phyloP scores from a whole-genome alignment of 2,113 vertebrate species.

The Corythaixoides concolor region DNA sequence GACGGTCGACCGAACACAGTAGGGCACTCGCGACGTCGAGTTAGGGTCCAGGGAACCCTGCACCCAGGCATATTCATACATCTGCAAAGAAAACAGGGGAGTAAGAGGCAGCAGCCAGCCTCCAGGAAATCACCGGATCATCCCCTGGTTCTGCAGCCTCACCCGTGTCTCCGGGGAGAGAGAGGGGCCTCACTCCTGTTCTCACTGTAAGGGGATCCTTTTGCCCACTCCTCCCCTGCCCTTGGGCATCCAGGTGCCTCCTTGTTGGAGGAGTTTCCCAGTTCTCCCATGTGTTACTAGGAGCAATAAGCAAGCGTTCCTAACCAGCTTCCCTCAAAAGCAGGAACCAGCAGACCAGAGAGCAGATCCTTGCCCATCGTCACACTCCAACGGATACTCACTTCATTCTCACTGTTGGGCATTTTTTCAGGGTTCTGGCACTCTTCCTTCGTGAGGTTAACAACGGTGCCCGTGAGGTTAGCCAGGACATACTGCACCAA shows the following conservation, averaged over 20 bases:
- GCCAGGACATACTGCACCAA: slow-evolving; percentile 85
- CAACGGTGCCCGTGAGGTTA: slow-evolving; percentile 83
- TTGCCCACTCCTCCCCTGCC: background rate
- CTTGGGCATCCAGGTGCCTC: background rate
- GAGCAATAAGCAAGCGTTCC: background rate
- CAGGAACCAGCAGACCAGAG: too few relatives aligned
- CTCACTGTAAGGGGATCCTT: background rate
- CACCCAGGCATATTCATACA: slow-evolving; percentile 84
- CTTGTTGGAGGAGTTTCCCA: background rate
- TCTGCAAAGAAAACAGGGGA: slow-evolving; percentile 55
- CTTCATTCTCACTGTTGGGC: slow-evolving; percentile 77
- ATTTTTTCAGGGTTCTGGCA: slow-evolving; percentile 78
- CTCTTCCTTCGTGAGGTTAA: slow-evolving; percentile 80
- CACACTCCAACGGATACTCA: slow-evolving; percentile 16
- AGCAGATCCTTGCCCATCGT: background rate
- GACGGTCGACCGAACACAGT: slow-evolving; percentile 80
- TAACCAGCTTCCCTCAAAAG: background rate
- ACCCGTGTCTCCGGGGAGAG: rapidly evolving
- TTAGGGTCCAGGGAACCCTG: slow-evolving; percentile 80
- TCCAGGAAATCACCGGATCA: background rate
- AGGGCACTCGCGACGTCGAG: slow-evolving; percentile 58
- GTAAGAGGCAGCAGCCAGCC: background rate
- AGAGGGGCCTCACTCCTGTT: background rate
- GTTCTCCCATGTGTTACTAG: background rate
- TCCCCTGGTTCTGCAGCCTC: background rate